These are phyloP conservation scores for Bombylius discolor DNA, from an alignment of 2,888 invertebrate species.

Conservation along the genomic window DNA sequence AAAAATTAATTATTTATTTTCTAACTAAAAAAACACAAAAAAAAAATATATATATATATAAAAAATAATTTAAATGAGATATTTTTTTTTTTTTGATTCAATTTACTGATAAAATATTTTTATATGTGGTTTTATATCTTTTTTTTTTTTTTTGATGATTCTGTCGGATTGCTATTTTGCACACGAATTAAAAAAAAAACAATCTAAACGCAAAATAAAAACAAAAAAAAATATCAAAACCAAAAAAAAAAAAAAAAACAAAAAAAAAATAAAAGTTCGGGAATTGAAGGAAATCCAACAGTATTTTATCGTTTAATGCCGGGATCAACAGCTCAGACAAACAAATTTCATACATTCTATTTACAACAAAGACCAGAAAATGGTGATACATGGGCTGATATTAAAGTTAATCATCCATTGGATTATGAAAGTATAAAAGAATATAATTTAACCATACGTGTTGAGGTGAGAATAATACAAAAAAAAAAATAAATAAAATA, in stretches of 20 bases:
- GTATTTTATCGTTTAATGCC: slow-evolving; percentile 93
- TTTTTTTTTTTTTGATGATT: too few species aligned
- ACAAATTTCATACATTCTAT: slow-evolving; percentile 91
- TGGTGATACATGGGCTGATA: slow-evolving; percentile 89
- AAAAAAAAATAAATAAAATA: not conserved
- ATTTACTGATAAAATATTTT: too few species aligned
- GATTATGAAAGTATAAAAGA: slow-evolving; percentile 92
- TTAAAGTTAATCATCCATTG: slow-evolving; percentile 89
- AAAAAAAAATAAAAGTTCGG: slow-evolving; percentile 52
- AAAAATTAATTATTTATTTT: too few species aligned
- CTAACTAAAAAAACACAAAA: not conserved
- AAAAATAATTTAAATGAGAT: too few species aligned
- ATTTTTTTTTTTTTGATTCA: too few species aligned
- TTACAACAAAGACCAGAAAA: slow-evolving; percentile 87
- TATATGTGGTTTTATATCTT: too few species aligned
- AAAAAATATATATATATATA: too few species aligned
- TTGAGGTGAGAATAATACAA: slow-evolving; percentile 57
- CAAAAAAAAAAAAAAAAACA: not conserved
- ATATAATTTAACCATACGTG: slow-evolving; percentile 89
- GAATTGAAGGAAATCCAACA: slow-evolving; percentile 90
- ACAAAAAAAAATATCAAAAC: too few species aligned
- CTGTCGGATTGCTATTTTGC: too few species aligned
- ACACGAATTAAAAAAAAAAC: too few species aligned
- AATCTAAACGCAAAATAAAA: not conserved
- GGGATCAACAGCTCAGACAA: slow-evolving; percentile 89